phyloP scores from a whole-genome alignment of 2,888 invertebrate species.

The Eucera pruinosa region DNA sequence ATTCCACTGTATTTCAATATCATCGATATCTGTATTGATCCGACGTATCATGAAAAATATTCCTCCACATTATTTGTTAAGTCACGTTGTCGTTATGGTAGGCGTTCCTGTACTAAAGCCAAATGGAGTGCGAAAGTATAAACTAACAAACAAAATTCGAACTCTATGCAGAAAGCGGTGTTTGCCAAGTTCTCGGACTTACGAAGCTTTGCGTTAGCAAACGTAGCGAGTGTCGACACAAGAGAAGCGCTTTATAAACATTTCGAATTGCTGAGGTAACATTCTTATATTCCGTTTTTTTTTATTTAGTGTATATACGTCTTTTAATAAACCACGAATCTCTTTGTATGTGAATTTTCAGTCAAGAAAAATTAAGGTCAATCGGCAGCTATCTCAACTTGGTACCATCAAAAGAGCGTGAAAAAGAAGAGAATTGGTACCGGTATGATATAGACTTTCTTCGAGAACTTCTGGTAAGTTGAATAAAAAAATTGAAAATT shows the following conservation, averaged over 20 bases:
- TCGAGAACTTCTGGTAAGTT: constrained; percentile 92
- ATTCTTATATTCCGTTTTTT: background rate
- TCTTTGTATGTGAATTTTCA: constrained; percentile 71
- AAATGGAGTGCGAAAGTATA: constrained; percentile 36
- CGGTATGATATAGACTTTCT: constrained; percentile 92
- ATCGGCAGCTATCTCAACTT: constrained; percentile 95
- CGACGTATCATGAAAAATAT: too few species aligned
- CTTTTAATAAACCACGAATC: background rate
- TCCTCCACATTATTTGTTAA: constrained; percentile 7
- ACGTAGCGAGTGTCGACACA: constrained; percentile 98
- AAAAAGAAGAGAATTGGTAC: constrained; percentile 90
- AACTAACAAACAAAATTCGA: constrained; percentile 32
- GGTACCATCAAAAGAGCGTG: constrained; percentile 90
- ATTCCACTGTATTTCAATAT: too few species aligned
- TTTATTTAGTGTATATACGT: background rate
- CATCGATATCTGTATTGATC: too few species aligned
- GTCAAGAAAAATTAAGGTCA: constrained; percentile 91
- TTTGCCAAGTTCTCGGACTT: constrained; percentile 96
- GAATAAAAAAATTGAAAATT: background rate
- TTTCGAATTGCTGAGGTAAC: constrained; percentile 90
- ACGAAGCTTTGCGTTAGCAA: constrained; percentile 94
- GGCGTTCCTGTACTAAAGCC: constrained; percentile 18
- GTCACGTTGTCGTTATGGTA: constrained; percentile 30
- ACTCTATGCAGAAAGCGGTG: constrained; percentile 91
- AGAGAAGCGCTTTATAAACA: constrained; percentile 93